Base-by-base conservation (phyloP, 2,113 vertebrate genomes). In the Xenopus borealis region DNA sequence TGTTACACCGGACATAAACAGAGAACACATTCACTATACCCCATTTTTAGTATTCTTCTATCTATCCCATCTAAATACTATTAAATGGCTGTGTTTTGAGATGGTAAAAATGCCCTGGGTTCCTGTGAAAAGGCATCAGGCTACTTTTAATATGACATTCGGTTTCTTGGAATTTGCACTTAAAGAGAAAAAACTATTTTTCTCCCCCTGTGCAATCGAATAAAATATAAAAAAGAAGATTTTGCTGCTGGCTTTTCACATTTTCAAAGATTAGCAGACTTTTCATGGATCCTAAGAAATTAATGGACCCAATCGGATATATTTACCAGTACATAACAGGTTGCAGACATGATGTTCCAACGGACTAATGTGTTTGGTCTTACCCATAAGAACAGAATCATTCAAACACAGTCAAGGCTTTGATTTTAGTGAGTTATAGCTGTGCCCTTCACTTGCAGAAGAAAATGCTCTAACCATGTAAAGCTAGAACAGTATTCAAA, bases 371-470 rank as follows among this genome's bases (percentile, higher is more conserved):
- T 66, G 82, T 83, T 83, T 81, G 79, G 80, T 79, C 83, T 82
- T 81, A 82, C 82, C 80, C 79, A 84, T 84, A 81, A 85, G 81
- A 82, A 75, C 18, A 73, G 82, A 81, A 75, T 79, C 78, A 83
- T 80, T 83, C 79, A 64, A 78, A 82, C 80, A 80, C 82, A 79
- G 78, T 83, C 67, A 80, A 82, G 82, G 83, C 82, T 85, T 40
- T 84, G 83, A 81, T 75, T 86, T 80, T 81, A 81, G 78, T 82
- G 80, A 86, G 82, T 84, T 86, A 85, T 87, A 80, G 80, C 82
- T 85, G 76, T 85, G 82, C 80, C 83, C 80, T 85, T 86, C 81
- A 81, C 82, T 83, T 82, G 74, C 80, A 68, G 83, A 84, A 85
- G 84, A 82, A 86, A 85, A 82, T 83, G 79, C 82, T 84, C 79